Evolutionary conservation across 2,888 invertebrate species (phyloP).

Genomic region (Sthenelais limicola): DNA sequence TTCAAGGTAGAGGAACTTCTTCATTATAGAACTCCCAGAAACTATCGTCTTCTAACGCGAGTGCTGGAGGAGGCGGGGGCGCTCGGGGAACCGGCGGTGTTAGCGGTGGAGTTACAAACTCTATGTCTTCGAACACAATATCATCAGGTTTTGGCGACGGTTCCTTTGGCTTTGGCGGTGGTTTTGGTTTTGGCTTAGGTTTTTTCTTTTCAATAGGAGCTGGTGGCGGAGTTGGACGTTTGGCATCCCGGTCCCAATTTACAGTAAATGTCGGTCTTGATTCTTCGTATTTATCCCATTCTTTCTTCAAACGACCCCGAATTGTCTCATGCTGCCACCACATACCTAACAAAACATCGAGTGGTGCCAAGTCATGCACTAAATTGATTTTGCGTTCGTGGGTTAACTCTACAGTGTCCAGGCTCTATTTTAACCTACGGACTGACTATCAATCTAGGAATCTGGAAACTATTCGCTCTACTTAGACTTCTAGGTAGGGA

Average conservation of each 20-base stretch:
- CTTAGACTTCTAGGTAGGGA: no score
- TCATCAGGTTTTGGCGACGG: background rate
- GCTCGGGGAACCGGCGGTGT: constrained; percentile 5
- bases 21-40: constrained; percentile 44
- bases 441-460: no score
- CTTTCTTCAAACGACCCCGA: background rate
- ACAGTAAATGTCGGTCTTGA: constrained; percentile 13
- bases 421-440: no score
- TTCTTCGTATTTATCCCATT: constrained; percentile 37
- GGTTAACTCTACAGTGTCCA: no score
- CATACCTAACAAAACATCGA: constrained; percentile 34
- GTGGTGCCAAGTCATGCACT: no score
- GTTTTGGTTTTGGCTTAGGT: constrained; percentile 28
- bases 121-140: constrained; percentile 42
- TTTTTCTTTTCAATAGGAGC: background rate
- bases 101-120: constrained; percentile 41
- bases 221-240: constrained; percentile 36
- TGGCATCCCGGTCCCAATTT: constrained; percentile 43
- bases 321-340: constrained; percentile 38
- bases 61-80: constrained; percentile 12
- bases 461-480: no score
- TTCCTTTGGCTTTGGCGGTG: constrained; percentile 6
- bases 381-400: no score
- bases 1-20: constrained; percentile 36
- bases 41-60: constrained; percentile 12